These are phyloP conservation scores for Arenaria interpres DNA, from an alignment of 2,113 vertebrate genomes.

Conservation along the genomic window DNA sequence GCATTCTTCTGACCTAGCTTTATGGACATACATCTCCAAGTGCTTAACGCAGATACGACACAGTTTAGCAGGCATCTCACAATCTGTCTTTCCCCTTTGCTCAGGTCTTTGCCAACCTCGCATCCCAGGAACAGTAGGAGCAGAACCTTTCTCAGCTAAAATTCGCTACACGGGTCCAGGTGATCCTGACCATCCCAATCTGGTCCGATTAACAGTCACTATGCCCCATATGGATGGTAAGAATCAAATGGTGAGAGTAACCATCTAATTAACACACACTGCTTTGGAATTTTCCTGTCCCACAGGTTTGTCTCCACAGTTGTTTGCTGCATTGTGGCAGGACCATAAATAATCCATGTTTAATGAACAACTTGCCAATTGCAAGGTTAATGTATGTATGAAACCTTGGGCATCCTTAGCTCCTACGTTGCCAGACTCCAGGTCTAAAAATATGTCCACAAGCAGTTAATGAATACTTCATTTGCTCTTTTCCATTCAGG, in stretches of 20 bases:
- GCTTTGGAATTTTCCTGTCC: neutral
- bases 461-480: neutral
- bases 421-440: neutral
- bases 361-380: neutral
- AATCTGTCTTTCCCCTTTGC: neutral
- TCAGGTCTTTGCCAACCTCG: conserved; percentile 80
- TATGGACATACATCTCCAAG: neutral
- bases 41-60: neutral
- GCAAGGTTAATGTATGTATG: neutral
- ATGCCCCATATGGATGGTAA: conserved; percentile 84
- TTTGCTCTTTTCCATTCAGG: neutral
- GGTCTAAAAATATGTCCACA: neutral
- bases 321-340: neutral
- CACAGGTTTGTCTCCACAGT: neutral
- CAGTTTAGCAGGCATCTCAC: neutral
- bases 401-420: neutral
- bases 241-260: neutral
- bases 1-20: neutral
- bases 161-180: conserved; percentile 78
- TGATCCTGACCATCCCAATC: conserved; percentile 78
- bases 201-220: conserved; percentile 78
- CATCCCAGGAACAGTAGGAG: conserved; percentile 76
- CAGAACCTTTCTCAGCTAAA: conserved; percentile 83
- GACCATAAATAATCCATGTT: neutral
- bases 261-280: neutral